Evolutionary conservation across 2,113 vertebrate genomes (phyloP).

Genomic region (Catharus fuscescens): DNA sequence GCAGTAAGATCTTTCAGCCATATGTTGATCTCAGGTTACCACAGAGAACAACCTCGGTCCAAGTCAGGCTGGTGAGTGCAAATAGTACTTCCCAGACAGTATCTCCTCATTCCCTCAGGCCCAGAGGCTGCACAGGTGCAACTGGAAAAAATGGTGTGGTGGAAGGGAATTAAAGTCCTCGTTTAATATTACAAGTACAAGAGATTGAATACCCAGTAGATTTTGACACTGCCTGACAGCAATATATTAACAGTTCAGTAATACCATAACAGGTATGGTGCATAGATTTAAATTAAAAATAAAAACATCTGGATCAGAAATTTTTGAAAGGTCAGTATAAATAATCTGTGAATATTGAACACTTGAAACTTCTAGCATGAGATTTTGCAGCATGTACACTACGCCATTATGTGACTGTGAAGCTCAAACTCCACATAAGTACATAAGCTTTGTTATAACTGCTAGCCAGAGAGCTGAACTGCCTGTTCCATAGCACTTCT

Average conservation of each 20-base stretch:
- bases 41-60: not conserved
- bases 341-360: not conserved
- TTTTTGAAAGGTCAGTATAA: not conserved
- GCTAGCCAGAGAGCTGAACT: not conserved
- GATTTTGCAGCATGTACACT: accelerated
- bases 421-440: not conserved
- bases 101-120: not conserved
- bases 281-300: not conserved
- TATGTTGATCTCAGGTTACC: not conserved
- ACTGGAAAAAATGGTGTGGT: not conserved
- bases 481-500: not conserved
- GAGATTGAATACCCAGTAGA: not conserved
- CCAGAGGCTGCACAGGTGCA: not conserved
- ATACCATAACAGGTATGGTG: not conserved
- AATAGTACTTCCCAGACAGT: not conserved
- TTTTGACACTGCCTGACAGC: not conserved
- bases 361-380: not conserved
- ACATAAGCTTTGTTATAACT: not conserved
- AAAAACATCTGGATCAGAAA: not conserved
- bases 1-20: not conserved
- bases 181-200: not conserved
- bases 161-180: not conserved
- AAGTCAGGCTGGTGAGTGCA: not conserved
- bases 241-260: not conserved
- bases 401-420: accelerated